Evolutionary conservation across 2,888 invertebrate species (phyloP), one percentile per base, ranked within the genome.

Genomic region (Rambutsinella grinnellia): DNA sequence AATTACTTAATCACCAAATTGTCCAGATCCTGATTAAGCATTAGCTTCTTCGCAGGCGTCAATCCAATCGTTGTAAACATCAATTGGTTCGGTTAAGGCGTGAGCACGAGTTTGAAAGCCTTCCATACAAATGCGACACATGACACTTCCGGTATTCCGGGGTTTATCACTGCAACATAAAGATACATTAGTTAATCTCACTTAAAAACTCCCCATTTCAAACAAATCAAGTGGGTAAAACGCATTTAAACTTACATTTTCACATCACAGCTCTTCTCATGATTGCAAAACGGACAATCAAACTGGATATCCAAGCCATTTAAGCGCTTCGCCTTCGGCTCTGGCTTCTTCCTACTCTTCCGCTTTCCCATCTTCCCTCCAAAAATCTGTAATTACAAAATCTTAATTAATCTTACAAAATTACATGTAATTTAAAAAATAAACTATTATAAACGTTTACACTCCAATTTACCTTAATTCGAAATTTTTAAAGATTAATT

Each of bases 31-130:
- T n/a, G n/a, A n/a, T n/a, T n/a, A n/a, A n/a, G n/a, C n/a, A 87
- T 96, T 99, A 67, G 97, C 97, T 84, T 89, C 91, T 90, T 99
- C 99, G 88, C 99, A 99, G 0, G 98, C 99, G 89, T 99, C 99
- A 78, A 99, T 97, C 99, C 99, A 99, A 87, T 99, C 98, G 87
- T 98, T 97, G 87, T 99, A 99, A 15, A 99, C 99, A 89, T 99
- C 99, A 83, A 99, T 93, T 3, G 99, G 94, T 87, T 99, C 99
- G 6, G 98, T 97, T 76, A 99, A 89, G 85, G 96, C 94, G 88
- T 97, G 98, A 81, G 98, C 97, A 23, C 93, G 92, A 0, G 98
- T 96, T 87, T 99, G 98, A 88, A 95, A 99, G 85, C 96, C 96
- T 89, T 99, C 99, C 85, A 95, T 87, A 86, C 99, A 99, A 1